Conservation (phyloP, 2,113 vertebrate genomes). For the Anolis carolinensis region DNA sequence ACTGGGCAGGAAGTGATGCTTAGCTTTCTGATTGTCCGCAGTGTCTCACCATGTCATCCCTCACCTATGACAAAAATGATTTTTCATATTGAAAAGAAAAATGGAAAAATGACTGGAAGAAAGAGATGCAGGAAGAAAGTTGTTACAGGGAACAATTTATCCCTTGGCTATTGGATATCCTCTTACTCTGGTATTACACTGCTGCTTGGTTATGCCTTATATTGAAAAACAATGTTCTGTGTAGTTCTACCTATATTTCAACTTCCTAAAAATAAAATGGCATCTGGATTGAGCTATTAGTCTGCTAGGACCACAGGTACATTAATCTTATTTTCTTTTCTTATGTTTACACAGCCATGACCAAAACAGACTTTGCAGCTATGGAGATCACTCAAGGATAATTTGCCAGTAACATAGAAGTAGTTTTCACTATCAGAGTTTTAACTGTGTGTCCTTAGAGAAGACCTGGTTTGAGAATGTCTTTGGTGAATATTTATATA, state of each 20-base stretch:
- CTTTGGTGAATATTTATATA: neutral
- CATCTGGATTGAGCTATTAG: too few relatives aligned
- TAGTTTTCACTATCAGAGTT: neutral
- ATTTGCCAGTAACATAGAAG: neutral
- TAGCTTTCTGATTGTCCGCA: too few relatives aligned
- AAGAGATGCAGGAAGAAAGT: neutral
- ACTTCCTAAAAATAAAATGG: neutral
- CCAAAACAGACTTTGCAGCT: neutral
- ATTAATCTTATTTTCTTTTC: neutral
- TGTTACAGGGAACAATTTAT: neutral
- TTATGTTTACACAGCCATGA: neutral
- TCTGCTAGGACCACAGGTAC: neutral
- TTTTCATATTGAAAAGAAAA: neutral
- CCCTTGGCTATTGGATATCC: neutral
- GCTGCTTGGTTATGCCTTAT: neutral
- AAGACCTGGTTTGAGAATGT: neutral
- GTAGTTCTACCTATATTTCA: neutral
- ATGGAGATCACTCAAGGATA: neutral
- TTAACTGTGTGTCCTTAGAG: neutral
- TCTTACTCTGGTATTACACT: too few relatives aligned
- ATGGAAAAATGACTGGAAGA: neutral
- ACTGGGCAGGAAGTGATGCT: neutral
- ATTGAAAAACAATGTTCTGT: neutral
- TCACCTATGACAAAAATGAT: neutral
- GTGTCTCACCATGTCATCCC: neutral